Percentiles rank a stretch among this genome's conserved stretches.
Evolutionary conservation across 2,113 vertebrate species (phyloP).

Genomic region (Catharus minimus): DNA sequence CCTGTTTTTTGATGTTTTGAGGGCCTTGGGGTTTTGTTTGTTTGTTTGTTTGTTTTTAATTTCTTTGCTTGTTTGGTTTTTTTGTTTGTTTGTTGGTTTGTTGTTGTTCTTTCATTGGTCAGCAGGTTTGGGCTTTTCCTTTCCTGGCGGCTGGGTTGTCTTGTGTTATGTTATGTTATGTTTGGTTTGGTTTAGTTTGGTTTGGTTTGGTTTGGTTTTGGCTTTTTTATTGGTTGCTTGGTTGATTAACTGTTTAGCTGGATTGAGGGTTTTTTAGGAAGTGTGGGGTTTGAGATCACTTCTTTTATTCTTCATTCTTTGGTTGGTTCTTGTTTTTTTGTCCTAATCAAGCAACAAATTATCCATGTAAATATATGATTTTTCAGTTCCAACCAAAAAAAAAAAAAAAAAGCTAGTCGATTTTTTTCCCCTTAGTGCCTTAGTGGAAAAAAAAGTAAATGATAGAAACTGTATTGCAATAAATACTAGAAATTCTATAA

Average conservation of each 20-base stretch:
- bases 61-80: background rate
- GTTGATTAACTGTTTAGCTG: background rate
- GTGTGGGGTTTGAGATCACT: background rate
- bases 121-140: background rate
- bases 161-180: accelerated
- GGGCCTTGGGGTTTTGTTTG: no score
- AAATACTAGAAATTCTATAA: background rate
- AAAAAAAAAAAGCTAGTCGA: background rate
- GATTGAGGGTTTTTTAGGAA: background rate
- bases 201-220: background rate
- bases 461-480: background rate
- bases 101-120: background rate
- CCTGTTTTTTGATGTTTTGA: no score
- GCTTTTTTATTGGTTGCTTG: background rate
- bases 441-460: background rate
- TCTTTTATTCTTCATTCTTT: background rate
- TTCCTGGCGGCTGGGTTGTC: no score
- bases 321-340: accelerated
- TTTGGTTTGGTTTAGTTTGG: background rate
- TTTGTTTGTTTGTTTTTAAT: no score
- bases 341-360: background rate
- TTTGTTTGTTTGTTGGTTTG: no score
- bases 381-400: background rate
- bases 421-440: background rate
- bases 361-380: background rate